These are phyloP conservation scores for Megastigmus dorsalis DNA, from an alignment of 2,888 invertebrate genomes.

Conservation along the genomic window DNA sequence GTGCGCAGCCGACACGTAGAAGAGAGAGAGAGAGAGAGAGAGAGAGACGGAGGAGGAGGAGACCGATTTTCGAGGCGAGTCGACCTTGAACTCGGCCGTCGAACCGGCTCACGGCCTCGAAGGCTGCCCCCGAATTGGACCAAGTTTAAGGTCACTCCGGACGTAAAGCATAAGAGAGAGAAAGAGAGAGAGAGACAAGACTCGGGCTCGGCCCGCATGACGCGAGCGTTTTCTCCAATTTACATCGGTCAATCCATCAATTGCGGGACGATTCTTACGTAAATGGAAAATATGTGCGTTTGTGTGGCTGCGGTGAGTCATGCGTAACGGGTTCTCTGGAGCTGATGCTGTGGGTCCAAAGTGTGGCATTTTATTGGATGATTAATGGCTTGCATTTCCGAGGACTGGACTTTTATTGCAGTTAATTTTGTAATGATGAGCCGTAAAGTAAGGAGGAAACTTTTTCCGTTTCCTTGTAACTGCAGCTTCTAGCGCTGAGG, in stretches of 20 bases:
- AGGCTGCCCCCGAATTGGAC: conserved; percentile 43
- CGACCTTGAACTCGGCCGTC: conserved; percentile 66
- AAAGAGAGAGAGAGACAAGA: no score
- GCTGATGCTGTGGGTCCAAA: no score
- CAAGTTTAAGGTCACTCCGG: no score
- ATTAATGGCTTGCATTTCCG: conserved; percentile 29
- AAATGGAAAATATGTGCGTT: conserved; percentile 8
- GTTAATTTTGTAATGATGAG: background rate
- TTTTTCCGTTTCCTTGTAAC: no score
- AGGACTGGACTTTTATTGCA: background rate
- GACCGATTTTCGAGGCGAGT: conserved; percentile 21
- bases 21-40: background rate
- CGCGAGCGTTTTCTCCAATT: conserved; percentile 13
- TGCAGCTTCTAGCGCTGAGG: no score
- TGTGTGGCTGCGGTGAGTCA: background rate
- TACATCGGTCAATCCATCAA: conserved; percentile 8
- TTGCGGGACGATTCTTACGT: conserved; percentile 11
- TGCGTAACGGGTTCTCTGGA: background rate
- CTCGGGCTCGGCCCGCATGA: conserved; percentile 26
- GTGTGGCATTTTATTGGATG: background rate
- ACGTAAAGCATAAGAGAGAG: no score
- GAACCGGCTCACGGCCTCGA: conserved; percentile 58
- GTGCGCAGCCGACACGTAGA: no score
- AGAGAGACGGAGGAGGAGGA: background rate
- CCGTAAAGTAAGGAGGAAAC: no score